phyloP scores from a whole-genome alignment of 2,113 vertebrate genomes.

The Leptobrachium ailaonicum region DNA sequence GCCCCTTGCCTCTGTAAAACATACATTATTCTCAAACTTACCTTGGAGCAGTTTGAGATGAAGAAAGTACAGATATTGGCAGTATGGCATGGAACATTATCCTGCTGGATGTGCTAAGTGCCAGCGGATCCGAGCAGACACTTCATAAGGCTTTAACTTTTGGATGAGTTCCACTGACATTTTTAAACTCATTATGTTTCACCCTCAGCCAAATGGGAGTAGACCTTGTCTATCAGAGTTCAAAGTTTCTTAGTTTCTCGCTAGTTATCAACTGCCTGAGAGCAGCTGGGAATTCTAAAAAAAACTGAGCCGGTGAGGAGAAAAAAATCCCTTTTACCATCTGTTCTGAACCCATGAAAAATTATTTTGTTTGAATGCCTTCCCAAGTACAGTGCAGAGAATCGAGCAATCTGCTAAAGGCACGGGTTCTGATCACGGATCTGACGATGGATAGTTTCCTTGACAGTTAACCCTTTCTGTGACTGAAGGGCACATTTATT shows the following conservation, averaged over 20 bases:
- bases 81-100: neutral
- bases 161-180: neutral
- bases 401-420: too few relatives aligned
- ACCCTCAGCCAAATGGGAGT: neutral
- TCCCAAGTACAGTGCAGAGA: neutral
- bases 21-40: too few relatives aligned
- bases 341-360: neutral
- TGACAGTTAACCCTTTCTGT: too few relatives aligned
- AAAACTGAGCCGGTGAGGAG: neutral
- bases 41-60: too few relatives aligned
- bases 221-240: conserved; percentile 1
- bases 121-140: neutral
- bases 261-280: neutral
- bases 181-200: neutral
- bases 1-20: too few relatives aligned
- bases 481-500: too few relatives aligned
- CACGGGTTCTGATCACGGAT: too few relatives aligned
- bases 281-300: neutral
- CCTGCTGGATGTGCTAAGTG: neutral
- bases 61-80: neutral
- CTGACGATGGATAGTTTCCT: too few relatives aligned
- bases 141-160: conserved; percentile 1
- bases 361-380: neutral
- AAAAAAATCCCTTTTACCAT: neutral
- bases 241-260: neutral